These are phyloP conservation scores for Platichthys flesus DNA, from an alignment of 2,113 vertebrate species.

Conservation along the genomic window DNA sequence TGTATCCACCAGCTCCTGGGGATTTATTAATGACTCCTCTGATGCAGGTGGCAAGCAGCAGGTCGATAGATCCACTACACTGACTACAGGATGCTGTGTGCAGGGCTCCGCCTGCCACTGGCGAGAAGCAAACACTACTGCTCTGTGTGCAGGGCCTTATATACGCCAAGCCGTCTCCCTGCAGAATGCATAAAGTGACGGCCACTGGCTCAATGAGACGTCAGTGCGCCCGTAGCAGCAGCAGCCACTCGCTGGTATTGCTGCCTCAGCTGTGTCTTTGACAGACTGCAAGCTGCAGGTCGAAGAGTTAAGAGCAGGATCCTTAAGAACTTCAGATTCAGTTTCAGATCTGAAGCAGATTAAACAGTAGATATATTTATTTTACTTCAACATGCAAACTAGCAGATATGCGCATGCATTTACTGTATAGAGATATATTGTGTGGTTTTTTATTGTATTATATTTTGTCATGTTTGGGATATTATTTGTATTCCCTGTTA, in stretches of 20 bases:
- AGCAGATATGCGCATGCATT: too few species aligned
- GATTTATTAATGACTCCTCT: constrained; percentile 40
- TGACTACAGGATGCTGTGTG: constrained; percentile 29
- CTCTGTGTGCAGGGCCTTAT: constrained; percentile 29
- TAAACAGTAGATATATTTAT: too few species aligned
- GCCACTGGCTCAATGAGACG: constrained; percentile 3
- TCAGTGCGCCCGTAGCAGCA: constrained; percentile 4
- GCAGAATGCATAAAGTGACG: background rate
- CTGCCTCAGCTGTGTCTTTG: constrained; percentile 19
- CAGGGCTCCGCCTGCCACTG: constrained; percentile 7
- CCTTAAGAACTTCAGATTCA: too few species aligned
- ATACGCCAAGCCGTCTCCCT: constrained; percentile 29
- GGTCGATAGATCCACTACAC: constrained; percentile 40
- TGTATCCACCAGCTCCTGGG: constrained; percentile 11
- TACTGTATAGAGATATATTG: too few species aligned
- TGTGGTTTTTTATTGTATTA: too few species aligned
- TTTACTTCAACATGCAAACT: too few species aligned
- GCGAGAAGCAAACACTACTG: constrained; percentile 47
- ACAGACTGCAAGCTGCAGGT: too few species aligned
- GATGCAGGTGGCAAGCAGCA: constrained; percentile 17
- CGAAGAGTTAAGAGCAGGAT: too few species aligned
- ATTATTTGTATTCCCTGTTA: too few species aligned
- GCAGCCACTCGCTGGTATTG: constrained; percentile 46
- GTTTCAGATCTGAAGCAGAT: too few species aligned
- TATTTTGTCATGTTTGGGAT: too few species aligned